A percentile compares a stretch with the other conserved stretches of the same genome.
These are phyloP conservation scores for Ditula angustiorana DNA, from an alignment of 2,888 invertebrate genomes.

Conservation along the genomic window DNA sequence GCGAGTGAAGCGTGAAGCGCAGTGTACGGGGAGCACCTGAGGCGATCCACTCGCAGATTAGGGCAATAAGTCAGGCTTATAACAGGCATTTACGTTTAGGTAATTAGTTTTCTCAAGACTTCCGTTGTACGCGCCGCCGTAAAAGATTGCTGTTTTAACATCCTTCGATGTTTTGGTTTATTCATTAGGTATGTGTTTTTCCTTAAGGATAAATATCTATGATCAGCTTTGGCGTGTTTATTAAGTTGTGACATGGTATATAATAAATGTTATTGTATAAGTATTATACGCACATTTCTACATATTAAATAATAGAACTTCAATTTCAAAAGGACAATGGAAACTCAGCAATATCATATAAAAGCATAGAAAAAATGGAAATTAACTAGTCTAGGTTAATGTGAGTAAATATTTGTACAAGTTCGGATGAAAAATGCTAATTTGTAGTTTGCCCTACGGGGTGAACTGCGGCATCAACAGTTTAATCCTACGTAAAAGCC, in stretches of 20 bases:
- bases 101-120: constrained; percentile 18
- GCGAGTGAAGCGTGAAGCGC: neutral
- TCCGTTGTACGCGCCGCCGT: neutral
- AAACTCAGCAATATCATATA: no score
- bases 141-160: constrained; percentile 1
- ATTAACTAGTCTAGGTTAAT: no score
- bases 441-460: neutral
- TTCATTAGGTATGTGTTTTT: neutral
- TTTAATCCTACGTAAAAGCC: constrained; percentile 3
- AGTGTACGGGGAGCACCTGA: constrained; percentile 5
- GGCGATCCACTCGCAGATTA: neutral
- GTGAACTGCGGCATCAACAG: neutral
- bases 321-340: no score
- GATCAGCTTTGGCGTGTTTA: no score
- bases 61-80: constrained; percentile 20
- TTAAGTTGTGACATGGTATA: no score
- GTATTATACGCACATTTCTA: no score
- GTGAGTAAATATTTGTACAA: no score
- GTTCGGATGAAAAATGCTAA: neutral
- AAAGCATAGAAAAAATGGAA: no score
- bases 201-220: no score
- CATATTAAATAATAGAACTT: no score
- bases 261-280: no score
- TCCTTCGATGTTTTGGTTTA: neutral
- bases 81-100: constrained; percentile 11